Conservation (phyloP, 2,888 invertebrate species). For the Mesopsocus fuscifrons region DNA sequence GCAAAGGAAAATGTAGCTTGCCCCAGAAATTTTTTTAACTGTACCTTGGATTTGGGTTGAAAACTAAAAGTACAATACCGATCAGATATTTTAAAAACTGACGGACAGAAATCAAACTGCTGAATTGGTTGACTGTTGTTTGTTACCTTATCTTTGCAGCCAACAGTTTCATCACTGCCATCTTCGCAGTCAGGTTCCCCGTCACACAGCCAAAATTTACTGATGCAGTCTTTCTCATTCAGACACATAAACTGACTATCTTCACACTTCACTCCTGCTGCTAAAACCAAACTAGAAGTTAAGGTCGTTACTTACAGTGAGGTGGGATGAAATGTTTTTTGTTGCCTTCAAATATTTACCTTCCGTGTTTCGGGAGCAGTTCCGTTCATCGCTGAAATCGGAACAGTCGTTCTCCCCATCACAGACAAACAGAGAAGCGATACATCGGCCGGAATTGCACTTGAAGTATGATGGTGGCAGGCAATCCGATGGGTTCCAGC, state of each 20-base stretch:
- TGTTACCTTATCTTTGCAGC: constrained; percentile 19
- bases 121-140: no score
- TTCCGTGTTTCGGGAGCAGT: constrained; percentile 18
- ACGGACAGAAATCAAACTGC: no score
- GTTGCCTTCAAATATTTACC: neutral
- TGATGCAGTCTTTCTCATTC: constrained; percentile 22
- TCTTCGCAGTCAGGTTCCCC: constrained; percentile 24
- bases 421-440: constrained; percentile 23
- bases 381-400: constrained; percentile 25
- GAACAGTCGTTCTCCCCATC: constrained; percentile 26
- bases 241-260: constrained; percentile 20
- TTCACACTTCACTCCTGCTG: constrained; percentile 15
- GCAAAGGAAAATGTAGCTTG: no score
- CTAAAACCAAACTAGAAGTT: neutral
- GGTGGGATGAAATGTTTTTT: no score
- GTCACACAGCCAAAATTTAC: constrained; percentile 24
- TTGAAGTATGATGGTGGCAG: constrained; percentile 18
- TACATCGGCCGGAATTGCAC: constrained; percentile 24
- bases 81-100: neutral
- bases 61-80: no score
- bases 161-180: constrained; percentile 24
- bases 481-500: no score
- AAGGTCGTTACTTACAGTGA: no score
- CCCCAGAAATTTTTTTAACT: no score
- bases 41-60: no score